Percentiles rank a stretch among this genome's conserved stretches.
These are phyloP conservation scores for Odobenus rosmarus DNA, from an alignment of 2,113 vertebrate species.

Conservation along the genomic window DNA sequence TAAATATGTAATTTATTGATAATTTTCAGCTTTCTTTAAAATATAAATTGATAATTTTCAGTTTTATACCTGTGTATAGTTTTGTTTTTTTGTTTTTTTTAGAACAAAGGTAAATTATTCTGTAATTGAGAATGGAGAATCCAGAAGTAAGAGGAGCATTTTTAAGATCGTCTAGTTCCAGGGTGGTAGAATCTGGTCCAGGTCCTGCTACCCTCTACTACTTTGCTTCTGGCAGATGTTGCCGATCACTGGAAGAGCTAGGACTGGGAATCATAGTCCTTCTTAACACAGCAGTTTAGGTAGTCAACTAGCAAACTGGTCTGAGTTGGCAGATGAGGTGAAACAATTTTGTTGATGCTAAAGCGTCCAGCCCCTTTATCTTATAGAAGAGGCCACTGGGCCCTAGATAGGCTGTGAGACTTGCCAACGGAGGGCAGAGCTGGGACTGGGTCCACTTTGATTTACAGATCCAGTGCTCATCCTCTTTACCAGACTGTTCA, in stretches of 20 bases:
- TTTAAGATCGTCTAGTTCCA: not conserved
- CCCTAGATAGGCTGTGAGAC: not conserved
- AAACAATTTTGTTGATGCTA: not conserved
- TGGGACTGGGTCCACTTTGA: not conserved
- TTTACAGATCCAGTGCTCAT: not conserved
- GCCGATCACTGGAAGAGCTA: not conserved
- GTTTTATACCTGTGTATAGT: not conserved
- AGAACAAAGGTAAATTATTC: not conserved
- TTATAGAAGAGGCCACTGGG: not conserved
- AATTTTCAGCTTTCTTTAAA: not conserved
- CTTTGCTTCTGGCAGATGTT: not conserved
- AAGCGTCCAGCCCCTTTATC: not conserved
- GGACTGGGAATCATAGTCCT: not conserved
- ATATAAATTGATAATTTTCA: not conserved
- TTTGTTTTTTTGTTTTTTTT: not conserved
- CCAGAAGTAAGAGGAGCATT: not conserved
- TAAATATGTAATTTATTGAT: not conserved
- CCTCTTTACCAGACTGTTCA: not conserved
- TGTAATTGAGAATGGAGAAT: not conserved
- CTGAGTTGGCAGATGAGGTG: not conserved
- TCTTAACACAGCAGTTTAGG: not conserved
- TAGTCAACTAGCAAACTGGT: not conserved
- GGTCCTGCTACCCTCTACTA: not conserved
- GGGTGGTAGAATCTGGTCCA: not conserved
- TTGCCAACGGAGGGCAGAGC: not conserved